Evolutionary conservation across 2,888 invertebrate genomes (phyloP).

Genomic region (Odontomyia ornata): DNA sequence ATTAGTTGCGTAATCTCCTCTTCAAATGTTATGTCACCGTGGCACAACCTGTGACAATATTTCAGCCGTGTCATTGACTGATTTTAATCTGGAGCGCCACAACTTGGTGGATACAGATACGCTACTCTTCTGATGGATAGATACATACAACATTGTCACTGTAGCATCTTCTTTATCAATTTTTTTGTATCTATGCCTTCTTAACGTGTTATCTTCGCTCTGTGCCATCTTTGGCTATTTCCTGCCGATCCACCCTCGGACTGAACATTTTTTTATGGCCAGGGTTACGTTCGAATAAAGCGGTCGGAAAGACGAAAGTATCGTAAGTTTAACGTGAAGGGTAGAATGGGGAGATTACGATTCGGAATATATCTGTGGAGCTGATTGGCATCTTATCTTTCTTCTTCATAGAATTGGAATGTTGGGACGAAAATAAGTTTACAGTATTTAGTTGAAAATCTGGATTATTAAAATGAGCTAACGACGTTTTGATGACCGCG

Average conservation of each 20-base stretch:
- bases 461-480: neutral
- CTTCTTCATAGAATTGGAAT: no score
- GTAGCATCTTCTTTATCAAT: neutral
- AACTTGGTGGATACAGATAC: neutral
- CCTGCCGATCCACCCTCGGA: neutral
- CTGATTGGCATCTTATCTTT: neutral
- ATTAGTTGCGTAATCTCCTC: conserved; percentile 18
- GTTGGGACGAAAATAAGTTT: conserved; percentile 5
- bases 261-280: conserved; percentile 6
- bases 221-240: neutral
- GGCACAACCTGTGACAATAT: conserved; percentile 41
- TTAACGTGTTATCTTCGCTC: neutral
- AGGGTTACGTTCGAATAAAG: neutral
- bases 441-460: no score
- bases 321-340: no score
- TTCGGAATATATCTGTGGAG: neutral
- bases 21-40: conserved; percentile 30
- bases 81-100: conserved; percentile 41
- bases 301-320: no score
- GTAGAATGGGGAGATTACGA: neutral
- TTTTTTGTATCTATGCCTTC: neutral
- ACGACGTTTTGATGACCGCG: neutral
- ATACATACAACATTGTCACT: neutral
- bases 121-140: neutral
- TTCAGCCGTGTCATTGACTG: conserved; percentile 36